Percentiles rank a stretch among this genome's conserved stretches.
These are phyloP conservation scores for Artibeus jamaicensis DNA, from an alignment of 2,797 vertebrate species.

Conservation along the genomic window DNA sequence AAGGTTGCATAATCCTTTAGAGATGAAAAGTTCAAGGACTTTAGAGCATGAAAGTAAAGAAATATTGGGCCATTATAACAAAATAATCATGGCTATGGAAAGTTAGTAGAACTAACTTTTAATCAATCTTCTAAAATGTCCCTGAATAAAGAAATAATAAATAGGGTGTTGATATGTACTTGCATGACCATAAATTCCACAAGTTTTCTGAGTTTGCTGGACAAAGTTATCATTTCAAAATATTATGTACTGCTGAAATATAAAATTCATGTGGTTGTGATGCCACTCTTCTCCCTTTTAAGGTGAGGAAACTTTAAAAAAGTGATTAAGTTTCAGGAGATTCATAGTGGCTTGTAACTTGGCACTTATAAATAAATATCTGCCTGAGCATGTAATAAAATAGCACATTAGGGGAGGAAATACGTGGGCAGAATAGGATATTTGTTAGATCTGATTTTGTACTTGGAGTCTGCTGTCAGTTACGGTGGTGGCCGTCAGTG, in stretches of 20 bases:
- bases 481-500: not conserved
- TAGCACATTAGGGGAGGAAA: not conserved
- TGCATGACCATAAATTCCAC: not conserved
- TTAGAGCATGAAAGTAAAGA: not conserved
- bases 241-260: not conserved
- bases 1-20: not conserved
- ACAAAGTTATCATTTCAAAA: slow-evolving; percentile 20
- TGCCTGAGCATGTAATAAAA: slow-evolving; percentile 33
- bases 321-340: not conserved
- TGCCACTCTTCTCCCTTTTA: not conserved
- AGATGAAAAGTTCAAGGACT: not conserved
- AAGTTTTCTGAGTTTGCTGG: not conserved
- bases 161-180: not conserved
- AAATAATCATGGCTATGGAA: not conserved
- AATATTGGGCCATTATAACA: not conserved
- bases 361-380: slow-evolving; percentile 17
- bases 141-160: not conserved
- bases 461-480: not conserved
- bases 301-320: not conserved
- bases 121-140: not conserved
- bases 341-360: not conserved
- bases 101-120: not conserved
- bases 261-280: not conserved
- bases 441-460: not conserved
- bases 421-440: not conserved